A percentile compares a stretch with the other conserved stretches of the same genome.
Evolutionary conservation across 2,888 invertebrate genomes (phyloP).

Genomic region (Hecatera dysodea): DNA sequence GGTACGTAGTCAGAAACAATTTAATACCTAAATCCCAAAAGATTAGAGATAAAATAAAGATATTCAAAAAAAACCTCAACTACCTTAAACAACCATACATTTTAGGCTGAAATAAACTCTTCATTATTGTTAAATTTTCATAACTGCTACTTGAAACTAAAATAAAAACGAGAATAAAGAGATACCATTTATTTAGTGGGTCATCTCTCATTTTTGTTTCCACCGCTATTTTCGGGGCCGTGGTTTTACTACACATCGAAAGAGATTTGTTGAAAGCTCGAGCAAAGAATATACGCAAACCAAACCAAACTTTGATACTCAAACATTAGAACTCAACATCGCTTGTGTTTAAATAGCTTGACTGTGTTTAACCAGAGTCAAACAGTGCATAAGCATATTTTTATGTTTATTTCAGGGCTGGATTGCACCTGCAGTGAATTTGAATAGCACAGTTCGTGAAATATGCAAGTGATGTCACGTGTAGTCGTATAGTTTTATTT

Average conservation of each 20-base stretch:
- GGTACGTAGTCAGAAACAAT: background rate
- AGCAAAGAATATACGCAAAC: constrained; percentile 52
- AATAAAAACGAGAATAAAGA: constrained; percentile 18
- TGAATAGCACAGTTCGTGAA: constrained; percentile 76
- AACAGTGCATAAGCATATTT: constrained; percentile 77
- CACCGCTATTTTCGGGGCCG: constrained; percentile 57
- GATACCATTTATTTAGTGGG: constrained; percentile 18
- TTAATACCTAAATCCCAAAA: background rate
- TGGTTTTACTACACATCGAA: constrained; percentile 67
- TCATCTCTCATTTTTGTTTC: constrained; percentile 11
- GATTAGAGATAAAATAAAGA: too few species aligned
- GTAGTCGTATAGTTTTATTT: constrained; percentile 73
- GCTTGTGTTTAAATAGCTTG: constrained; percentile 25
- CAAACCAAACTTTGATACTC: constrained; percentile 57
- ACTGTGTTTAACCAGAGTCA: constrained; percentile 65
- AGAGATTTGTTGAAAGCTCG: constrained; percentile 71
- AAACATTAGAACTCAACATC: constrained; percentile 46
- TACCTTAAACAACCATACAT: background rate
- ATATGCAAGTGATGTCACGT: constrained; percentile 74
- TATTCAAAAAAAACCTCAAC: background rate
- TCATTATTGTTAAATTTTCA: background rate
- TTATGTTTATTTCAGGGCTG: constrained; percentile 76
- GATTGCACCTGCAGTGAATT: constrained; percentile 80
- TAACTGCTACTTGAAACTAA: constrained; percentile 7
- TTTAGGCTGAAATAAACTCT: background rate